Percentiles rank a stretch among this genome's conserved stretches.
These are phyloP conservation scores for Kryptolebias marmoratus DNA, from an alignment of 2,113 vertebrate genomes.

Conservation along the genomic window DNA sequence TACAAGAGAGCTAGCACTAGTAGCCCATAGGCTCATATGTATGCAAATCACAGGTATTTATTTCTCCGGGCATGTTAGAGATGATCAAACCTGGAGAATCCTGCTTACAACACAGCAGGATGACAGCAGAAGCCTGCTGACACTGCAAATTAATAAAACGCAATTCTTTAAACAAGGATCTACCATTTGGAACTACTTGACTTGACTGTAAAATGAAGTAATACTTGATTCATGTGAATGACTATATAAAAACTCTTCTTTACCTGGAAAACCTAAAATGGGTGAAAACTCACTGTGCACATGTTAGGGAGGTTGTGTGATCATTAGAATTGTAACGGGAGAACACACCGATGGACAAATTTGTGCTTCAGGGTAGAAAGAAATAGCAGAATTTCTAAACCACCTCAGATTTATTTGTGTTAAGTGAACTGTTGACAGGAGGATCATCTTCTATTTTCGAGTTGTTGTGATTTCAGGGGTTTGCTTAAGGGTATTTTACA, in stretches of 20 bases:
- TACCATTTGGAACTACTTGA: background rate
- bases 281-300: background rate
- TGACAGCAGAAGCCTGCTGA: constrained; percentile 26
- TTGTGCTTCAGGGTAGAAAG: background rate
- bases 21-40: constrained; percentile 57
- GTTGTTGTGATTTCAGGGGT: constrained; percentile 6
- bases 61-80: constrained; percentile 49
- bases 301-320: background rate
- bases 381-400: background rate
- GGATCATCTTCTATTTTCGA: constrained; percentile 7
- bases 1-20: constrained; percentile 21
- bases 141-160: constrained; percentile 29
- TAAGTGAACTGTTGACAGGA: background rate
- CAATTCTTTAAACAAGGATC: constrained; percentile 22
- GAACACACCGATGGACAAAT: constrained; percentile 25
- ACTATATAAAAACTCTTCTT: background rate
- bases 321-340: constrained; percentile 16
- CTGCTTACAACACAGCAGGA: constrained; percentile 28
- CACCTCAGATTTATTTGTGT: constrained; percentile 9
- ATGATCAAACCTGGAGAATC: constrained; percentile 61
- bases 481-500: constrained; percentile 15
- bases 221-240: background rate
- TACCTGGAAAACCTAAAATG: too few relatives aligned
- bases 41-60: constrained; percentile 66
- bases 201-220: too few relatives aligned